Conservation (phyloP, 2,113 vertebrate genomes). For the Nibea albiflora region DNA sequence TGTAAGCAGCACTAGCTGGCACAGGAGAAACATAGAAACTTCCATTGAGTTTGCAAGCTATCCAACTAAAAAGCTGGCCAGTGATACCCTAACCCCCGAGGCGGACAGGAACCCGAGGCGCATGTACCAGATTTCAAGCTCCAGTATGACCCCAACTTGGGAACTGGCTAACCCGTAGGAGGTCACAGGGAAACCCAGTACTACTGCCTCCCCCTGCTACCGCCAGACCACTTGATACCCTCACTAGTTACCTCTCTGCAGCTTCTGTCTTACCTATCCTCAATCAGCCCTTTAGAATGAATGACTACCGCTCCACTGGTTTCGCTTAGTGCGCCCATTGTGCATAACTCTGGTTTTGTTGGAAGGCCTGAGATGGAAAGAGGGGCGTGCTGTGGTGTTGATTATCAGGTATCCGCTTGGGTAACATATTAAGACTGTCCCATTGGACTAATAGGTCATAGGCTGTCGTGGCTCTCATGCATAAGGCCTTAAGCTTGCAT, state of each 20-base stretch:
- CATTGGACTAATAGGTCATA: slow-evolving; percentile 72
- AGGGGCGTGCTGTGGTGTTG: slow-evolving; percentile 61
- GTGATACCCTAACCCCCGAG: slow-evolving; percentile 63
- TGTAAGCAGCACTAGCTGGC: slow-evolving; percentile 12
- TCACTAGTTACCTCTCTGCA: slow-evolving; percentile 61
- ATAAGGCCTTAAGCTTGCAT: slow-evolving; percentile 31
- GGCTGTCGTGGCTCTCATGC: slow-evolving; percentile 74
- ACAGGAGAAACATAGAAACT: slow-evolving; percentile 14
- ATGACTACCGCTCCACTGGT: slow-evolving; percentile 81
- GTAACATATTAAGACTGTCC: slow-evolving; percentile 75
- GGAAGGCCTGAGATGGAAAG: slow-evolving; percentile 70
- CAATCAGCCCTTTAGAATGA: slow-evolving; percentile 79
- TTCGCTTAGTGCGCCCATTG: slow-evolving; percentile 82
- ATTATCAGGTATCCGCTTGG: slow-evolving; percentile 78
- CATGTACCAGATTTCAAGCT: slow-evolving; percentile 80
- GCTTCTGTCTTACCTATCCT: slow-evolving; percentile 71
- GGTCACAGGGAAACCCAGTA: slow-evolving; percentile 79
- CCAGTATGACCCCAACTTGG: slow-evolving; percentile 83
- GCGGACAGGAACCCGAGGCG: slow-evolving; percentile 65
- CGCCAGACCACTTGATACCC: slow-evolving; percentile 82
- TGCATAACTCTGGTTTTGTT: slow-evolving; percentile 74
- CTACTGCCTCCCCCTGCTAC: slow-evolving; percentile 61
- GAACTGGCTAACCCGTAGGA: slow-evolving; percentile 83
- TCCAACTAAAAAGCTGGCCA: slow-evolving; percentile 53
- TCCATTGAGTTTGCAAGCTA: slow-evolving; percentile 40